Percentiles rank a stretch among this genome's conserved stretches.
Conservation (phyloP, 2,113 vertebrate species). For the Ceyx margarethae region DNA sequence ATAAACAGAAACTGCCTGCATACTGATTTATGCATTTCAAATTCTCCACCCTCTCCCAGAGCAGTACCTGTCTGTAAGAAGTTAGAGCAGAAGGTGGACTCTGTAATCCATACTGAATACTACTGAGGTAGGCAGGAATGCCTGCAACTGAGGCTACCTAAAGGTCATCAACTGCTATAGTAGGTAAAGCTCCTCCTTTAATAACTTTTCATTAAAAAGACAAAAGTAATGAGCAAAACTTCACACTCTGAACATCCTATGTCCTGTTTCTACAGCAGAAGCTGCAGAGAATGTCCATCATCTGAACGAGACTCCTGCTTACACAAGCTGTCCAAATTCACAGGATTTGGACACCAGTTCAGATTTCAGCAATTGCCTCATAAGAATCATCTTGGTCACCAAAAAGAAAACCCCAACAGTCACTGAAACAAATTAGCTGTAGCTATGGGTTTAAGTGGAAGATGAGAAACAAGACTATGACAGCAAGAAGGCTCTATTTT, state of each 20-base stretch:
- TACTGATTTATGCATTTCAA: accelerated
- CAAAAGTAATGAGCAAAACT: accelerated
- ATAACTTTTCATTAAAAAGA: background rate
- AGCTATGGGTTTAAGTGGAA: background rate
- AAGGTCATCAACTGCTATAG: background rate
- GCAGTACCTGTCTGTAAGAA: background rate
- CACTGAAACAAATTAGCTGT: background rate
- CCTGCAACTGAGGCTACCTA: background rate
- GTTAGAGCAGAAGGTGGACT: background rate
- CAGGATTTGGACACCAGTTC: background rate
- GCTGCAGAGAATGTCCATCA: background rate
- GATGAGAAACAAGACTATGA: background rate
- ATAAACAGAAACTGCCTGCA: background rate
- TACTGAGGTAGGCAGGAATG: background rate
- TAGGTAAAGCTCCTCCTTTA: background rate
- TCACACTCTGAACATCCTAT: accelerated
- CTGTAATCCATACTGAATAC: accelerated
- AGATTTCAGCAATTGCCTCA: background rate
- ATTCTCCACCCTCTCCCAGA: background rate
- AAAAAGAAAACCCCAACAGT: background rate
- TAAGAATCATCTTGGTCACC: background rate
- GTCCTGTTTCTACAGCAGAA: background rate
- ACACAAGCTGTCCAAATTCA: background rate
- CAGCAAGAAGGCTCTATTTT: background rate
- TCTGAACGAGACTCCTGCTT: background rate